These are phyloP conservation scores for Podilymbus podiceps DNA, from an alignment of 2,113 vertebrate genomes.

Conservation along the genomic window DNA sequence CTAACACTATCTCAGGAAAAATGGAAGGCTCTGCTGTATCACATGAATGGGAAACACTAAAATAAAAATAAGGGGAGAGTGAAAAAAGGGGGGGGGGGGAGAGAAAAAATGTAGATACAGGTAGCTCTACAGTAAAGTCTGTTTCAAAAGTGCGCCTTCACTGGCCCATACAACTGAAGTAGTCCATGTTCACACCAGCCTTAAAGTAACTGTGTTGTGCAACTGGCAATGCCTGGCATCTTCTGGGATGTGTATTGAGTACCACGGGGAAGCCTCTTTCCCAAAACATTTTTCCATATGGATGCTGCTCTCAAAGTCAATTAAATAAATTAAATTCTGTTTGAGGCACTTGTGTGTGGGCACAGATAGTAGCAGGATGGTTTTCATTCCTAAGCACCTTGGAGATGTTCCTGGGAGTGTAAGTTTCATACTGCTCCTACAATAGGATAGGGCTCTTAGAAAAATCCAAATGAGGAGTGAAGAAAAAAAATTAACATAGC, in stretches of 20 bases:
- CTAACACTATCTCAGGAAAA: conserved; percentile 55
- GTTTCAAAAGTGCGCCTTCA: neutral
- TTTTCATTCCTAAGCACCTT: neutral
- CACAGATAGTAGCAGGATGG: neutral
- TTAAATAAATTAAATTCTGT: neutral
- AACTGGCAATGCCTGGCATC: neutral
- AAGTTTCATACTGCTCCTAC: neutral
- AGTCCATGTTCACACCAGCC: neutral
- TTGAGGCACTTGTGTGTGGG: neutral
- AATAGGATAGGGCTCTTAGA: neutral
- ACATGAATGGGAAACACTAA: conserved; percentile 34
- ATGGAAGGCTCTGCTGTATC: conserved; percentile 18
- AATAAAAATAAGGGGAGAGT: neutral
- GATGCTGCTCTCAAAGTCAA: neutral
- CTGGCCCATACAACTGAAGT: neutral
- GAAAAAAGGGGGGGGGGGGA: neutral
- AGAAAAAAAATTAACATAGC: neutral
- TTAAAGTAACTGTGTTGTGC: neutral
- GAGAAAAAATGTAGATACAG: neutral
- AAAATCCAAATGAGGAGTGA: neutral
- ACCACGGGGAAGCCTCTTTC: neutral
- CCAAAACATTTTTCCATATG: neutral
- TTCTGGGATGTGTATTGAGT: accelerated
- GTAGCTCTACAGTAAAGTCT: neutral
- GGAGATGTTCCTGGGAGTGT: neutral